These are phyloP conservation scores for Drosophila affinis DNA, from an alignment of 2,888 invertebrate genomes.

Conservation along the genomic window DNA sequence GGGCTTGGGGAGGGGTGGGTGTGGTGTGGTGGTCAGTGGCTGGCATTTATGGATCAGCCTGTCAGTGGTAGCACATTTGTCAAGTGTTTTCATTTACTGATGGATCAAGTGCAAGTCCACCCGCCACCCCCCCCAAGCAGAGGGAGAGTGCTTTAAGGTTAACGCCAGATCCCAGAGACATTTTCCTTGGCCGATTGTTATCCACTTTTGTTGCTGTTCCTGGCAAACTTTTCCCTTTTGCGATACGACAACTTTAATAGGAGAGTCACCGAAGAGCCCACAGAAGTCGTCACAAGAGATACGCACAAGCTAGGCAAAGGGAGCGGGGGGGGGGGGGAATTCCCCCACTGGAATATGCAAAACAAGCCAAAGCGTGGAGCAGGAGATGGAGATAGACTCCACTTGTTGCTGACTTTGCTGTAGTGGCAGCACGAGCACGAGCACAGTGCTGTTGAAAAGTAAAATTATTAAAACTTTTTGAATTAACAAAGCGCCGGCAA, in stretches of 20 bases:
- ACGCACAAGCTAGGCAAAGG: conserved; percentile 8
- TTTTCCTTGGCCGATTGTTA: not conserved
- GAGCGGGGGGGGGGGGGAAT: too few relatives aligned
- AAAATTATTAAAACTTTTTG: conserved; percentile 73
- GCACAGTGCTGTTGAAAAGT: conserved; percentile 53
- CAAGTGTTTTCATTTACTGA: conserved; percentile 51
- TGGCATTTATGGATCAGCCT: conserved; percentile 65
- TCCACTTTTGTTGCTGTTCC: conserved; percentile 5
- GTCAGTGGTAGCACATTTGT: conserved; percentile 48
- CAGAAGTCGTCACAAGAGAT: conserved; percentile 26
- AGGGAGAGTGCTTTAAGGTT: not conserved
- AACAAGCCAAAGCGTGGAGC: not conserved
- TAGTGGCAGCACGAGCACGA: conserved; percentile 2
- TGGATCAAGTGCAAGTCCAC: conserved; percentile 19
- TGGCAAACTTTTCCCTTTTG: conserved; percentile 24
- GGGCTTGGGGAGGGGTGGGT: conserved; percentile 11
- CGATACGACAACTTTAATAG: conserved; percentile 25
- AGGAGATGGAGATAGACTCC: not conserved
- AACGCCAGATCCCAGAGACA: not conserved
- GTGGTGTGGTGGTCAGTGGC: conserved; percentile 57
- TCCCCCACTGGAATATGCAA: conserved; percentile 44
- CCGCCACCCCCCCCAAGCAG: too few relatives aligned
- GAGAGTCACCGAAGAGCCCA: not conserved
- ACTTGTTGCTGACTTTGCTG: conserved; percentile 55
- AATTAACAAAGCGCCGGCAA: conserved; percentile 63